These are phyloP conservation scores for Periophthalmus modestus DNA, from an alignment of 2,113 vertebrate species.

Conservation along the genomic window DNA sequence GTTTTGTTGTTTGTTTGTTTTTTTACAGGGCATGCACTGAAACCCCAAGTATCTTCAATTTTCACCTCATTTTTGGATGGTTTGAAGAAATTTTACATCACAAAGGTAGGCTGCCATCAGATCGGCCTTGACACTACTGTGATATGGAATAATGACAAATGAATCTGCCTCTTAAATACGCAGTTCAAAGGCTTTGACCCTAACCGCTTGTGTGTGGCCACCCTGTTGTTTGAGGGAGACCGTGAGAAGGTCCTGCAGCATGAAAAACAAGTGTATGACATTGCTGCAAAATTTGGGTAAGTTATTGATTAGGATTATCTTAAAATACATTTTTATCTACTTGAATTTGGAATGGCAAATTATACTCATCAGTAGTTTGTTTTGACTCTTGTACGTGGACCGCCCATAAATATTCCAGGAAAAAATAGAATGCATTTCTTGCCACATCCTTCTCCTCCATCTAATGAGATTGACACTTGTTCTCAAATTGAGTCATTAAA, in stretches of 20 bases:
- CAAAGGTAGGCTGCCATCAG: conserved; percentile 83
- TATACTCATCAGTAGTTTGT: conserved; percentile 33
- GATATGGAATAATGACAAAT: conserved; percentile 25
- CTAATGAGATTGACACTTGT: neutral
- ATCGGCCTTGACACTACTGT: neutral
- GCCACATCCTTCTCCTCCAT: neutral
- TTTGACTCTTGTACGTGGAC: conserved; percentile 39
- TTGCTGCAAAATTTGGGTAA: conserved; percentile 97
- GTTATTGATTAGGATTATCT: conserved; percentile 21
- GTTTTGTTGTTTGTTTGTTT: conserved; percentile 1
- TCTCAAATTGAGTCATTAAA: too few species aligned
- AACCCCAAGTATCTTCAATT: conserved; percentile 97
- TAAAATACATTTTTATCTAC: neutral
- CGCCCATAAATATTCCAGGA: too few species aligned
- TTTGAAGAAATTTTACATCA: conserved; percentile 98
- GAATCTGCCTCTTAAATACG: conserved; percentile 47
- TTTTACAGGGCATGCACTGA: conserved; percentile 92
- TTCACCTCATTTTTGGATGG: conserved; percentile 99
- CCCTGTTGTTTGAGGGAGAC: conserved; percentile 94
- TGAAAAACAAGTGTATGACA: conserved; percentile 99
- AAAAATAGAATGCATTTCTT: neutral
- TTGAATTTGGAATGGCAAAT: conserved; percentile 6
- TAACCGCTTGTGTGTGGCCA: conserved; percentile 89
- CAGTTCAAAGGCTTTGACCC: conserved; percentile 99
- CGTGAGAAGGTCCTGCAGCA: conserved; percentile 97